These are phyloP conservation scores for Araneus ventricosus DNA, from an alignment of 1,140 invertebrate genomes.

Conservation along the genomic window DNA sequence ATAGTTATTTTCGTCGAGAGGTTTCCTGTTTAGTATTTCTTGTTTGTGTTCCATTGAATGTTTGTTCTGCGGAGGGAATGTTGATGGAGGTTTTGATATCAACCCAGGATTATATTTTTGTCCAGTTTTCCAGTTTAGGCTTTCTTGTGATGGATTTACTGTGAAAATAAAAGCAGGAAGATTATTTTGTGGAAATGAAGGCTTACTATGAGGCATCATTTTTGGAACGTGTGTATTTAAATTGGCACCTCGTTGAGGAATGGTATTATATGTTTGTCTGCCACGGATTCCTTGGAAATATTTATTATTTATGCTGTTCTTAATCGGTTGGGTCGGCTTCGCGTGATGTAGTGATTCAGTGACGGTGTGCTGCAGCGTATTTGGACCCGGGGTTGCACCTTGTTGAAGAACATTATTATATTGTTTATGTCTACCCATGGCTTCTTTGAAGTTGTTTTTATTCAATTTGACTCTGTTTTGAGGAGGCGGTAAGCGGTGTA, in stretches of 20 bases:
- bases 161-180: constrained; percentile 12
- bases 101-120: neutral
- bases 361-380: neutral
- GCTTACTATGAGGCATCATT: neutral
- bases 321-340: neutral
- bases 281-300: neutral
- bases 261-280: neutral
- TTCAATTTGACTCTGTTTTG: too few relatives aligned
- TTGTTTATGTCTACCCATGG: too few relatives aligned
- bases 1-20: neutral
- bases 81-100: neutral
- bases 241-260: neutral
- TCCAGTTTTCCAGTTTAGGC: neutral
- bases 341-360: neutral
- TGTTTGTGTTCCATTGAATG: neutral
- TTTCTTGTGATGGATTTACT: neutral
- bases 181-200: neutral
- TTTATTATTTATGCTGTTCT: neutral
- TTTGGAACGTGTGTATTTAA: neutral
- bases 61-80: neutral
- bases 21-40: neutral
- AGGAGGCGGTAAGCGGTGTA: too few relatives aligned
- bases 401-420: neutral
- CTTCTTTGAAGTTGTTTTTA: too few relatives aligned
- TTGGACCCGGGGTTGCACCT: neutral